These are phyloP conservation scores for Eledona agricola DNA, from an alignment of 2,888 invertebrate species.

Conservation along the genomic window DNA sequence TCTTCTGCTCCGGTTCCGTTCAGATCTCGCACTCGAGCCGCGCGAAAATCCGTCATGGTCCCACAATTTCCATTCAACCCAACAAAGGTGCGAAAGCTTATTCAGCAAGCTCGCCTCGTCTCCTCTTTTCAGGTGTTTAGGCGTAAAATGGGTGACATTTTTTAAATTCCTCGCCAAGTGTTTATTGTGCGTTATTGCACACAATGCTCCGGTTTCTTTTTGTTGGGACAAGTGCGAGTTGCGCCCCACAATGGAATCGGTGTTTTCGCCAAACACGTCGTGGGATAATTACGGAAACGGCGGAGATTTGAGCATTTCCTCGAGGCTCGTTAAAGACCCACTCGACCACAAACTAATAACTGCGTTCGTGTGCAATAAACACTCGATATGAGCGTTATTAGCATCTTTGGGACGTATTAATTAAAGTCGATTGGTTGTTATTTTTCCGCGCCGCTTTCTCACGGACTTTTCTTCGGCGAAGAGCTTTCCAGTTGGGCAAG, in stretches of 20 bases:
- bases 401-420: conserved; percentile 20
- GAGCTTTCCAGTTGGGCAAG: conserved; percentile 2
- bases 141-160: conserved; percentile 50
- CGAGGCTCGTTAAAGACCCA: conserved; percentile 7
- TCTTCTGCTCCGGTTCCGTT: neutral
- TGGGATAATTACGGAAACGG: neutral
- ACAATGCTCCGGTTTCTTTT: conserved; percentile 45
- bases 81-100: conserved; percentile 24
- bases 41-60: conserved; percentile 28
- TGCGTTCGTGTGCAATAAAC: conserved; percentile 25
- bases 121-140: conserved; percentile 42
- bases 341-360: conserved; percentile 27
- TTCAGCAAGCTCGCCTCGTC: conserved; percentile 7
- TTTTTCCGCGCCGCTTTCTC: conserved; percentile 13
- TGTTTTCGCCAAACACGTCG: conserved; percentile 19
- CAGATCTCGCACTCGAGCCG: conserved; percentile 5
- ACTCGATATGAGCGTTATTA: conserved; percentile 24
- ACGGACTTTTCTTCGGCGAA: conserved; percentile 15
- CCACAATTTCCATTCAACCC: conserved; percentile 18
- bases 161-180: conserved; percentile 47
- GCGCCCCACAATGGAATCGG: conserved; percentile 29
- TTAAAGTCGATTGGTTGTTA: conserved; percentile 13
- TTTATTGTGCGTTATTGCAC: conserved; percentile 42
- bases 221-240: conserved; percentile 43
- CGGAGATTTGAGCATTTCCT: neutral